Evolutionary conservation across 2,113 vertebrate genomes (phyloP).

Genomic region (Rallus limicola): DNA sequence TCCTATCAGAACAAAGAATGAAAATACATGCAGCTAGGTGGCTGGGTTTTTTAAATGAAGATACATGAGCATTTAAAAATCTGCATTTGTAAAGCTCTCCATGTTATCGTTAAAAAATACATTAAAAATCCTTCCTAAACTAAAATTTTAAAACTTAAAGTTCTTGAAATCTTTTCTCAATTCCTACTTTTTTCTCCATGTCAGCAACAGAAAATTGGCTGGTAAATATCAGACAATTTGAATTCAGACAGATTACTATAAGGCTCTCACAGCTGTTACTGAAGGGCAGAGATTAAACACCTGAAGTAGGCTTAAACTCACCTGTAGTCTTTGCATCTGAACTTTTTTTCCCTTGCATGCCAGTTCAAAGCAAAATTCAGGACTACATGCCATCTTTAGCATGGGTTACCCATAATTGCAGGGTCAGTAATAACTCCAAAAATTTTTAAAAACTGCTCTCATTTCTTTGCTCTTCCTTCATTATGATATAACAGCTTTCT

Average conservation of each 20-base stretch:
- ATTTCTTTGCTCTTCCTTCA: not conserved
- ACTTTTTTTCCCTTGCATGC: not conserved
- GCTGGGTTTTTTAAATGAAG: not conserved
- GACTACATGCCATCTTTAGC: not conserved
- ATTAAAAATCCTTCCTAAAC: not conserved
- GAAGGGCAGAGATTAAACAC: not conserved
- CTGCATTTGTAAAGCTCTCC: not conserved
- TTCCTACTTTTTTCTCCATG: not conserved
- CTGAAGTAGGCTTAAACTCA: not conserved
- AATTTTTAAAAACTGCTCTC: not conserved
- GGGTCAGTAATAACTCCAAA: not conserved
- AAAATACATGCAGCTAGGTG: not conserved
- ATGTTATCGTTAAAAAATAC: not conserved
- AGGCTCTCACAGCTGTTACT: not conserved
- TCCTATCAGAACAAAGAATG: not conserved
- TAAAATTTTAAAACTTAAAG: not conserved
- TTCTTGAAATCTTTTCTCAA: not conserved
- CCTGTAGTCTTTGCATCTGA: not conserved
- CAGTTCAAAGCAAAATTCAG: not conserved
- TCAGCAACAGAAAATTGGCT: not conserved
- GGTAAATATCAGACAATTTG: not conserved
- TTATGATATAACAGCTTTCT: not conserved
- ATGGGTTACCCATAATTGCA: not conserved
- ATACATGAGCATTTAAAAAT: not conserved
- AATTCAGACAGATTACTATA: not conserved